A percentile compares a stretch with the other conserved stretches of the same genome.
phyloP scores from a whole-genome alignment of 2,888 invertebrate species.

The Cyclophora punctaria region DNA sequence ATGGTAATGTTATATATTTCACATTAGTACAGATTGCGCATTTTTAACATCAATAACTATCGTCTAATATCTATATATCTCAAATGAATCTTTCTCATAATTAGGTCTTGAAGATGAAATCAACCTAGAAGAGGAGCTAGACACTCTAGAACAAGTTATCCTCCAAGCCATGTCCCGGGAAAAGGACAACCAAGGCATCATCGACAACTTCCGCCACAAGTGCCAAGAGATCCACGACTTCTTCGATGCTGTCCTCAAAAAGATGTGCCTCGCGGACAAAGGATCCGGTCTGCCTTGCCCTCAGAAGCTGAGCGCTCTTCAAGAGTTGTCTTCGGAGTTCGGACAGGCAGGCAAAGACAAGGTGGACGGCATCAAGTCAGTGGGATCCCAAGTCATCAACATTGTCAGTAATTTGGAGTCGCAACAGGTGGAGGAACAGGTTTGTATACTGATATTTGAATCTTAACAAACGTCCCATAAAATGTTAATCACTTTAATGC shows the following conservation, averaged over 20 bases:
- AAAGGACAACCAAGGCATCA: slow-evolving; percentile 82
- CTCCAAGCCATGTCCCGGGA: slow-evolving; percentile 83
- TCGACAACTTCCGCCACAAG: slow-evolving; percentile 84
- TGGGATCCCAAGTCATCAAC: slow-evolving; percentile 82
- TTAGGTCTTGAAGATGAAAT: slow-evolving; percentile 78
- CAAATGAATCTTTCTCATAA: background rate
- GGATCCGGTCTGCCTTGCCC: slow-evolving; percentile 87
- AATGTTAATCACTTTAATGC: too few relatives aligned
- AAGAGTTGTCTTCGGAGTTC: slow-evolving; percentile 83
- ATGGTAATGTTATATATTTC: too few relatives aligned
- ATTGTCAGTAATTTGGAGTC: slow-evolving; percentile 91
- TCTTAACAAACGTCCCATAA: too few relatives aligned
- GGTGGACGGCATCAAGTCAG: slow-evolving; percentile 80
- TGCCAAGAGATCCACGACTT: slow-evolving; percentile 86
- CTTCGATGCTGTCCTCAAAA: slow-evolving; percentile 86
- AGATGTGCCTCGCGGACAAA: slow-evolving; percentile 88
- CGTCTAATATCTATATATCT: background rate
- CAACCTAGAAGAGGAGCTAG: slow-evolving; percentile 82
- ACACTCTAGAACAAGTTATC: slow-evolving; percentile 81
- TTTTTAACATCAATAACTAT: background rate
- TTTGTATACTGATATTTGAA: slow-evolving; percentile 31
- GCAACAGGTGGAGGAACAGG: slow-evolving; percentile 92
- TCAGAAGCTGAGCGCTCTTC: slow-evolving; percentile 85
- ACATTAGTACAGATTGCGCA: too few relatives aligned
- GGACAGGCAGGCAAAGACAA: slow-evolving; percentile 82